Conservation (phyloP, 2,797 vertebrate genomes). For the Ateles fusciceps region DNA sequence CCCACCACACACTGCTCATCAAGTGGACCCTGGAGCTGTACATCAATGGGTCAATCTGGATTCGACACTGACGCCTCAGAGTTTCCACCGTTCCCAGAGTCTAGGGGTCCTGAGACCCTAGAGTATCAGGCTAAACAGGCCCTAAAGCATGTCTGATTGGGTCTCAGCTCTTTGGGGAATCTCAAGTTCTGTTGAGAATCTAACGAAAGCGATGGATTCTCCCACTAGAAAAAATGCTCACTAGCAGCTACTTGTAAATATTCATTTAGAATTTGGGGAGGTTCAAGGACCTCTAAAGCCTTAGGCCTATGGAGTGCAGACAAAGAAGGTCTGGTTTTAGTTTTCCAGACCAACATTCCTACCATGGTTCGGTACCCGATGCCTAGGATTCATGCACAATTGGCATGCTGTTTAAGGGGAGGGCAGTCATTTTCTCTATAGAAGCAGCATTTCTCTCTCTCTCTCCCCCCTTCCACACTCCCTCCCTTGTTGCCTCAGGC, state of each 20-base stretch:
- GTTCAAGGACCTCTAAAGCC: background rate
- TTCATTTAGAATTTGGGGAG: background rate
- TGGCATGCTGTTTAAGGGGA: background rate
- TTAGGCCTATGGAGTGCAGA: background rate
- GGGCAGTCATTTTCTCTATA: background rate
- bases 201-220: background rate
- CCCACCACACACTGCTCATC: background rate
- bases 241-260: background rate
- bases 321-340: background rate
- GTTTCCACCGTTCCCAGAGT: background rate
- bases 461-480: background rate
- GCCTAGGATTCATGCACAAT: background rate
- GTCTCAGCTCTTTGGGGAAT: background rate
- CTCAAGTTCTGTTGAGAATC: background rate
- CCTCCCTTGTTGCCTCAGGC: background rate
- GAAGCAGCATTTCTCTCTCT: background rate
- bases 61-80: background rate
- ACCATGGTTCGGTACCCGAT: background rate
- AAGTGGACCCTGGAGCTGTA: background rate
- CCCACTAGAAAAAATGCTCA: background rate
- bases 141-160: background rate
- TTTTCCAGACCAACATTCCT: background rate
- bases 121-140: background rate
- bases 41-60: background rate
- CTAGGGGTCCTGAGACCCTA: background rate